Conservation (phyloP, 2,797 vertebrate species). For the Hydrophis major region DNA sequence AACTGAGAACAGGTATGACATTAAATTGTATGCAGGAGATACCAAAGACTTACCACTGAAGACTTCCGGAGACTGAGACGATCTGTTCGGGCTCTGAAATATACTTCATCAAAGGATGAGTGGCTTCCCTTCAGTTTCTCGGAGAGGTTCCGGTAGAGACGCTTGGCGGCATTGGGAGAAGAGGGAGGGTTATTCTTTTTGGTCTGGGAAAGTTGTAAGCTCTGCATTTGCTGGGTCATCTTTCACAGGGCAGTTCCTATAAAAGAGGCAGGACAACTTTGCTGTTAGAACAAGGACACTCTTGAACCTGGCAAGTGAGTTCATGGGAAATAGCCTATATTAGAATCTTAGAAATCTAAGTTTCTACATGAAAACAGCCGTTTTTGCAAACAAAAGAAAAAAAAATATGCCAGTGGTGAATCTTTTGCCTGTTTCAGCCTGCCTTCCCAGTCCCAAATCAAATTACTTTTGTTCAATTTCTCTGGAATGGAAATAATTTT, state of each 20-base stretch:
- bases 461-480: neutral
- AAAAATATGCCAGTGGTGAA: neutral
- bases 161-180: slow-evolving; percentile 91
- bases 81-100: slow-evolving; percentile 86
- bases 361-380: neutral
- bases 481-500: neutral
- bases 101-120: slow-evolving; percentile 90
- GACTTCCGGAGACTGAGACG: slow-evolving; percentile 89
- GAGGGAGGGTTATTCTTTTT: slow-evolving; percentile 84
- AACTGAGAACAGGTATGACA: neutral
- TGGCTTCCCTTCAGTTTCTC: slow-evolving; percentile 93
- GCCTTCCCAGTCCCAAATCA: neutral
- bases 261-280: slow-evolving; percentile 16
- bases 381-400: neutral
- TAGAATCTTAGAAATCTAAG: neutral
- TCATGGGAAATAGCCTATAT: neutral
- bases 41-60: slow-evolving; percentile 76
- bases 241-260: slow-evolving; percentile 71
- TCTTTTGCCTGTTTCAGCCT: neutral
- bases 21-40: neutral
- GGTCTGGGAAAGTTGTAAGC: slow-evolving; percentile 83
- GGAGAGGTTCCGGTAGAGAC: slow-evolving; percentile 93
- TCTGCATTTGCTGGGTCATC: slow-evolving; percentile 97
- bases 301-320: neutral
- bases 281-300: neutral